These are phyloP conservation scores for Harpegnathos saltator DNA, from an alignment of 1,140 invertebrate genomes.

Conservation along the genomic window DNA sequence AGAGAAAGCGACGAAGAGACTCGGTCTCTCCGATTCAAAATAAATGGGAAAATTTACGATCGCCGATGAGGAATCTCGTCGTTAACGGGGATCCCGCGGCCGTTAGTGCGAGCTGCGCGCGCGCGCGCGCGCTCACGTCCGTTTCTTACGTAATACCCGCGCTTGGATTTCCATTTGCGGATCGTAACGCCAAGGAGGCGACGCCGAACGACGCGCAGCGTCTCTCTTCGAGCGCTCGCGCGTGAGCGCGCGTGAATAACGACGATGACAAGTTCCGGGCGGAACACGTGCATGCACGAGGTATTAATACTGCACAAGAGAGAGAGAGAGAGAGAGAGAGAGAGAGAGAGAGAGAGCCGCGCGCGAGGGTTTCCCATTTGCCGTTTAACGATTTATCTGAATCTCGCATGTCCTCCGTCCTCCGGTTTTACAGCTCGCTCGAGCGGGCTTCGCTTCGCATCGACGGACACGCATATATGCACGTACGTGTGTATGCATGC, in stretches of 20 bases:
- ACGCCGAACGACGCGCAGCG: background rate
- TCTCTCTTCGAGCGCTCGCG: too few species aligned
- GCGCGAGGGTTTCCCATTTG: background rate
- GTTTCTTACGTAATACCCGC: background rate
- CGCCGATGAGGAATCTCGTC: background rate
- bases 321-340: too few species aligned
- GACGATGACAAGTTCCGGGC: conserved; percentile 19
- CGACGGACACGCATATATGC: background rate
- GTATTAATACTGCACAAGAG: conserved; percentile 39
- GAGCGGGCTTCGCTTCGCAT: conserved; percentile 1
- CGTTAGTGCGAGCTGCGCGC: background rate
- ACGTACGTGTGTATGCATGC: background rate
- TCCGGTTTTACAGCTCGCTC: background rate
- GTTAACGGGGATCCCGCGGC: background rate
- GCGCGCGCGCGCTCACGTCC: background rate
- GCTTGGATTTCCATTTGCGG: background rate
- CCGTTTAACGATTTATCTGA: conserved; percentile 47
- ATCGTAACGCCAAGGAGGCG: background rate
- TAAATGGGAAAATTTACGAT: conserved; percentile 55
- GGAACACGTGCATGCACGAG: background rate
- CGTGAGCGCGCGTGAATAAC: conserved; percentile 24
- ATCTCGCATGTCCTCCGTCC: conserved; percentile 34
- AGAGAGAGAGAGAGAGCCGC: too few species aligned
- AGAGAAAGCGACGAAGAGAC: background rate
- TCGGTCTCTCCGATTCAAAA: conserved; percentile 35